phyloP scores from a whole-genome alignment of 1,140 invertebrate genomes.

The Saccostrea cuccullata region DNA sequence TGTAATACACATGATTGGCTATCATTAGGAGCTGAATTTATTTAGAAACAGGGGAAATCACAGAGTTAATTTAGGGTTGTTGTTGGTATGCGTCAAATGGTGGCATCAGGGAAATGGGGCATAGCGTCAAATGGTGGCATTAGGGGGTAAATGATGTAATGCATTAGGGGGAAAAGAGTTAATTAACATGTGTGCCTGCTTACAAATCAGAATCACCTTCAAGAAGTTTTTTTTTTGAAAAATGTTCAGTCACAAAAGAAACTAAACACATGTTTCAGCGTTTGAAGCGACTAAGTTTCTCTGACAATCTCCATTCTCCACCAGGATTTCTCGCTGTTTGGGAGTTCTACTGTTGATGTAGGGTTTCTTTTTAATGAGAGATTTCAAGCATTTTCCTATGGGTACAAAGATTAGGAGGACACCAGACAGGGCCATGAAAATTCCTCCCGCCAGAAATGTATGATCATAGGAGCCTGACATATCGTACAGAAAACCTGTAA shows the following conservation, averaged over 20 bases:
- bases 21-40: too few species aligned
- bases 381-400: conserved; percentile 26
- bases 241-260: neutral
- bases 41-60: too few species aligned
- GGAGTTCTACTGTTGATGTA: neutral
- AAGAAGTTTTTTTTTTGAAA: too few species aligned
- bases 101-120: too few species aligned
- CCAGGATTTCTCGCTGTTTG: neutral
- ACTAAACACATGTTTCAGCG: neutral
- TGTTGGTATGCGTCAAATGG: too few species aligned
- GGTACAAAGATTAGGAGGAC: conserved; percentile 37
- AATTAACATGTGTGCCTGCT: too few species aligned
- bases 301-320: neutral
- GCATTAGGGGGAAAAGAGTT: too few species aligned
- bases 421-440: conserved; percentile 53
- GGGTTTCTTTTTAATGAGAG: neutral
- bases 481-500: conserved; percentile 60
- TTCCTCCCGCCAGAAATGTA: conserved; percentile 61
- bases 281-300: neutral
- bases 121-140: too few species aligned
- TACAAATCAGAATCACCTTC: too few species aligned
- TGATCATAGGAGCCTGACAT: conserved; percentile 58
- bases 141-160: too few species aligned
- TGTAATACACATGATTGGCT: too few species aligned
- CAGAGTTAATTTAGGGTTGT: too few species aligned